phyloP scores from a whole-genome alignment of 2,888 invertebrate genomes.

The Cylloceria caligata region DNA sequence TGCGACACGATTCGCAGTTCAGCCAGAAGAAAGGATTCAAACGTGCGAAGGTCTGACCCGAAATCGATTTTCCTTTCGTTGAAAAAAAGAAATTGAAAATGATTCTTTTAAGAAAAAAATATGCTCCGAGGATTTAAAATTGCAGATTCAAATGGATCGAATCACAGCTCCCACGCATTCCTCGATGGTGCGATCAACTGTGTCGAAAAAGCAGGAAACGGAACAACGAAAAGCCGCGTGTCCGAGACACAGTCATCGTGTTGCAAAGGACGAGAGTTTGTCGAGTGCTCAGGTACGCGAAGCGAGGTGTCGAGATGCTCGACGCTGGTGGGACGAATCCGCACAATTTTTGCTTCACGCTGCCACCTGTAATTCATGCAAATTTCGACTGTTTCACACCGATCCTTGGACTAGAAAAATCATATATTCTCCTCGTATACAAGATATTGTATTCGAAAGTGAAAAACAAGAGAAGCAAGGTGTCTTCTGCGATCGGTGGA shows the following conservation, averaged over 20 bases:
- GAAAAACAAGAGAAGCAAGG: neutral
- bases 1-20: slow-evolving; percentile 52
- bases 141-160: slow-evolving; percentile 86
- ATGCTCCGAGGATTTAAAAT: slow-evolving; percentile 29
- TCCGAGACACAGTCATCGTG: slow-evolving; percentile 74
- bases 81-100: neutral
- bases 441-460: slow-evolving; percentile 69
- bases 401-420: slow-evolving; percentile 76
- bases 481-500: slow-evolving; percentile 11
- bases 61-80: neutral
- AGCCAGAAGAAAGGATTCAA: slow-evolving; percentile 66
- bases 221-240: slow-evolving; percentile 70
- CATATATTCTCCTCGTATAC: slow-evolving; percentile 74
- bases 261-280: slow-evolving; percentile 69
- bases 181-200: slow-evolving; percentile 85
- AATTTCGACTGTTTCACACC: slow-evolving; percentile 74
- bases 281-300: slow-evolving; percentile 73
- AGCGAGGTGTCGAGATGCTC: slow-evolving; percentile 72
- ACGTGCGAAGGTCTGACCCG: slow-evolving; percentile 69
- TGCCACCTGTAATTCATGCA: slow-evolving; percentile 66
- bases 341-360: slow-evolving; percentile 71
- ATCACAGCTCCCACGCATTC: slow-evolving; percentile 89
- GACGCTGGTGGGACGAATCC: slow-evolving; percentile 78
- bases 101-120: slow-evolving; percentile 12
- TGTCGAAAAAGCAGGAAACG: slow-evolving; percentile 32